Conservation (phyloP, 2,888 invertebrate genomes). For the Cephus runcator region DNA sequence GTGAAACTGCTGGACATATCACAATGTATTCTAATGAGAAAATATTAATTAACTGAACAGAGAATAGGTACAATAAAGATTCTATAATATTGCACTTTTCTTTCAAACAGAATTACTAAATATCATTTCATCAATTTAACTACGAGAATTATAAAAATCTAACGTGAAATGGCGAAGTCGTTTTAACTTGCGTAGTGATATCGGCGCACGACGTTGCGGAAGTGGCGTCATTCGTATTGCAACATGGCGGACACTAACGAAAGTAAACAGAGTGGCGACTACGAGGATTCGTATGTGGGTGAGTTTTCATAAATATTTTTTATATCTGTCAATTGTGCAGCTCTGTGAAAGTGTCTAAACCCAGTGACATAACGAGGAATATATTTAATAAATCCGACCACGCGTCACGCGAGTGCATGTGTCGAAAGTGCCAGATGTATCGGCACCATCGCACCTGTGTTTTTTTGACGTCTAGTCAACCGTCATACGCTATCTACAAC, state of each 20-base stretch:
- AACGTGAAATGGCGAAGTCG: constrained; percentile 23
- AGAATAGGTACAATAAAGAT: no score
- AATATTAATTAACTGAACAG: no score
- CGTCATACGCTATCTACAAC: background rate
- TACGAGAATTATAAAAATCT: constrained; percentile 7
- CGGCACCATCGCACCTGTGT: constrained; percentile 23
- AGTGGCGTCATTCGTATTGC: constrained; percentile 52
- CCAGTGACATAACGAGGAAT: no score
- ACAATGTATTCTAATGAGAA: no score
- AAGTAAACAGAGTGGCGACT: constrained; percentile 68
- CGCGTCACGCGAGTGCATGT: constrained; percentile 11
- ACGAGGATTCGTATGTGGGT: constrained; percentile 60
- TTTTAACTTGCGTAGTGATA: constrained; percentile 37
- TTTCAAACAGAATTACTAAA: background rate
- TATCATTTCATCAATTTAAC: background rate
- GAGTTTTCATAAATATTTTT: constrained; percentile 41
- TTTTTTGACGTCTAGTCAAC: constrained; percentile 31
- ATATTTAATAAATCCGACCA: background rate
- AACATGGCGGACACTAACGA: constrained; percentile 67
- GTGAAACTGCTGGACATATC: no score
- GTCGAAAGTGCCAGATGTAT: constrained; percentile 40
- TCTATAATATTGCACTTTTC: no score
- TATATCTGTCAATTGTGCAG: no score
- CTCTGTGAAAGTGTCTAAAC: no score
- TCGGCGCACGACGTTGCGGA: constrained; percentile 31